These are phyloP conservation scores for Nymphalis polychloros DNA, from an alignment of 2,888 invertebrate genomes.

Conservation along the genomic window DNA sequence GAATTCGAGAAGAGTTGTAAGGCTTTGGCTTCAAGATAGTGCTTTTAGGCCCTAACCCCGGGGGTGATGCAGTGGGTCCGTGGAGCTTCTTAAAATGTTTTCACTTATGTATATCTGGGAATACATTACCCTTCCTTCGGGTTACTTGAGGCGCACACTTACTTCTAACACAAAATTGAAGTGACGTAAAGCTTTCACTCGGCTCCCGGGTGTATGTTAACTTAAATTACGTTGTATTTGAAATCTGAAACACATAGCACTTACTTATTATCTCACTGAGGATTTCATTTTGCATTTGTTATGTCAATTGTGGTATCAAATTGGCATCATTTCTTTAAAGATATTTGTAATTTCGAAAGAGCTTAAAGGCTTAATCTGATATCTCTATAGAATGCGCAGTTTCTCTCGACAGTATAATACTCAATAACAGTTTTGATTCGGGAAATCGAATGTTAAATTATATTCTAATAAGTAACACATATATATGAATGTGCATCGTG, in stretches of 20 bases:
- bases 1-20: constrained; percentile 82
- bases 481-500: no score
- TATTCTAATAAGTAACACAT: no score
- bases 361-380: no score
- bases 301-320: neutral
- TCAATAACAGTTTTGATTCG: no score
- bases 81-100: constrained; percentile 81
- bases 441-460: no score
- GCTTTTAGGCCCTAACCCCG: constrained; percentile 83
- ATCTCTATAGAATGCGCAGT: no score
- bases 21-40: constrained; percentile 82
- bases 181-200: constrained; percentile 79
- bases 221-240: constrained; percentile 76
- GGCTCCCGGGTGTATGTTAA: constrained; percentile 73
- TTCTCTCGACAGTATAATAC: no score
- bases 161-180: constrained; percentile 80
- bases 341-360: no score
- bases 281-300: constrained; percentile 32
- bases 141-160: constrained; percentile 77
- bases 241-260: constrained; percentile 62
- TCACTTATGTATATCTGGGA: constrained; percentile 81
- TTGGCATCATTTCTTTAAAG: no score
- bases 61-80: constrained; percentile 80
- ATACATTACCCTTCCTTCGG: constrained; percentile 79
- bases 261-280: constrained; percentile 25